Conservation (phyloP, 2,113 vertebrate species). For the Mobula birostris region DNA sequence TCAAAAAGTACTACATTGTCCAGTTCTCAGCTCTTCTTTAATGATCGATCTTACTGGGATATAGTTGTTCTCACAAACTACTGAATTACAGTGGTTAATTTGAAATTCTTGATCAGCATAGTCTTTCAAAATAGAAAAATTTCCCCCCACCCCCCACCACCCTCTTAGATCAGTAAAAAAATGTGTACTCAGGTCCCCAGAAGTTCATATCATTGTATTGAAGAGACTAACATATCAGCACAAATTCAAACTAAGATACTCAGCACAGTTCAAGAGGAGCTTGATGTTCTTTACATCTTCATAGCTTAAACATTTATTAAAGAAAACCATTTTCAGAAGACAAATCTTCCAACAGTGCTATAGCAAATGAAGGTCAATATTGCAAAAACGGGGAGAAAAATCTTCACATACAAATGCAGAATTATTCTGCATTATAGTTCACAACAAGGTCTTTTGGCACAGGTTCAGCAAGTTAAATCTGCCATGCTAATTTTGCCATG, state of each 20-base stretch:
- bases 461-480: not conserved
- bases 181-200: not conserved
- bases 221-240: not conserved
- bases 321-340: not conserved
- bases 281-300: not conserved
- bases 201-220: not conserved
- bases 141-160: too few relatives aligned
- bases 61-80: not conserved
- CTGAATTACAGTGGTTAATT: not conserved
- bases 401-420: not conserved
- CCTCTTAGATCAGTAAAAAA: too few relatives aligned
- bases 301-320: conserved; percentile 10
- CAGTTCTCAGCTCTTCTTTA: too few relatives aligned
- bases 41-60: too few relatives aligned
- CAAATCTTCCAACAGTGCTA: not conserved
- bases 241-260: not conserved
- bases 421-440: not conserved
- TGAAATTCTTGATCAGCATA: not conserved
- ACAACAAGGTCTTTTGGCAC: not conserved
- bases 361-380: not conserved
- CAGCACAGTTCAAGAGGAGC: not conserved
- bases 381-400: not conserved
- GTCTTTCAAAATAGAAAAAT: not conserved
- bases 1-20: too few relatives aligned
- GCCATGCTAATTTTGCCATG: not conserved